phyloP scores from a whole-genome alignment of 2,797 vertebrate genomes.

The Trematomus bernacchii region DNA sequence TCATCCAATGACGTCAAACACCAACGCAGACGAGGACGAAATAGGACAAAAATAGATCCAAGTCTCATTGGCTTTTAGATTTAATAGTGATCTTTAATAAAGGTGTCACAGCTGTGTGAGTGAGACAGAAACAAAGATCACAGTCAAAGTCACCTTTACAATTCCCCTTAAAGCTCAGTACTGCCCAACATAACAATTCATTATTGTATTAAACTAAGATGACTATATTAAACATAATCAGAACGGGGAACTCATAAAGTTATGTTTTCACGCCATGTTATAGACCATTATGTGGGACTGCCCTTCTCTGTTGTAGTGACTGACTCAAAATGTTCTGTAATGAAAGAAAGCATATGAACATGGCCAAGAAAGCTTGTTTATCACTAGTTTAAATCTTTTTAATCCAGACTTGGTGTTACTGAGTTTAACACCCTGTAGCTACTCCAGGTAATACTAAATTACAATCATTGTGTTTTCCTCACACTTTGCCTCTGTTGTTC shows the following conservation, averaged over 20 bases:
- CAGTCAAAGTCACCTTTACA: background rate
- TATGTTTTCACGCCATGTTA: background rate
- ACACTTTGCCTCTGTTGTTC: slow-evolving; percentile 32
- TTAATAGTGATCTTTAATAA: slow-evolving; percentile 37
- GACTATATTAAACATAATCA: background rate
- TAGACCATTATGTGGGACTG: background rate
- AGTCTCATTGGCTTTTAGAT: slow-evolving; percentile 49
- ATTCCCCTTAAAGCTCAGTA: background rate
- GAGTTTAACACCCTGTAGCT: background rate
- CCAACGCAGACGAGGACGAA: slow-evolving; percentile 77
- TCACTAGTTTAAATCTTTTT: background rate
- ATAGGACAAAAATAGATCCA: slow-evolving; percentile 81
- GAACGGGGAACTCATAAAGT: background rate
- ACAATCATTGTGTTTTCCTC: background rate
- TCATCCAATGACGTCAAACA: slow-evolving; percentile 83
- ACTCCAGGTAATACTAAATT: background rate
- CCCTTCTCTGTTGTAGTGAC: background rate
- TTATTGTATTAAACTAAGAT: background rate
- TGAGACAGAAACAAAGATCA: slow-evolving; percentile 12
- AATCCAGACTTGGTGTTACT: slow-evolving; percentile 12
- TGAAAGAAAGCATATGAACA: background rate
- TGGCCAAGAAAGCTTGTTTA: background rate
- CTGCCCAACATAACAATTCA: background rate
- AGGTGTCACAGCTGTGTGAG: background rate
- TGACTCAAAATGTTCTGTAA: slow-evolving; percentile 11